Evolutionary conservation across 2,888 invertebrate species (phyloP), one percentile per base, ranked within the genome.

Genomic region (Uloborus plumipes): DNA sequence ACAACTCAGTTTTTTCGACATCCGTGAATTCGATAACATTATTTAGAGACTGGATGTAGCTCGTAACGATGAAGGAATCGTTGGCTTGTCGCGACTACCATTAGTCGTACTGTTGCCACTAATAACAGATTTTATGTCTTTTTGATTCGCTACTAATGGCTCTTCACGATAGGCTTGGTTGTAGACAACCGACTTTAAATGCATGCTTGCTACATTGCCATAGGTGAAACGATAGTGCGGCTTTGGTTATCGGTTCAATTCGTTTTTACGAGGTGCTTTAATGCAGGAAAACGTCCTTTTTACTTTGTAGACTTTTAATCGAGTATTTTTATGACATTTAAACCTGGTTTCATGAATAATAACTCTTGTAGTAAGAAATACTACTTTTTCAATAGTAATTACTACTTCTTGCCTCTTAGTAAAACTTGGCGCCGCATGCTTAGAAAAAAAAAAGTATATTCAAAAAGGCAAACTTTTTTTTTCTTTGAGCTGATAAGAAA

Each of bases 111-210:
- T 76, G 53, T 69, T 69, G 53, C 76, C 69, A 61, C 76, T 76
- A 76, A 76, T 76, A 76, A 76, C 76, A 76, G 69, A 76, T 76
- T 76, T 76, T 69, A 76, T 75, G 66, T 67, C 67, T 26, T 67
- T 75, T 67, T 67, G 67, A 75, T 76, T 76, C 76, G 39, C 39
- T 67, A 67, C 69, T 76, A 76, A 76, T 76, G 76, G 67, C 62
- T 47, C 62, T 76, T 76, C 70, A 76, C 76, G 69, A 76, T 69
- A 76, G 69, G 51, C 76, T 76, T 76, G 69, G 69, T 69, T 76
- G 76, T 69, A 76, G 76, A 76, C 61, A 76, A 69, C 58, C 31
- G 62, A 59, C n/a, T 55, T 69, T 22, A 62, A 76, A 75, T 50
- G 31, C 53, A 76, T 76, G 69, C 59, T 67, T 69, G 53, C 69